Evolutionary conservation across 2,797 vertebrate species (phyloP).

Genomic region (Syngnathus acus): DNA sequence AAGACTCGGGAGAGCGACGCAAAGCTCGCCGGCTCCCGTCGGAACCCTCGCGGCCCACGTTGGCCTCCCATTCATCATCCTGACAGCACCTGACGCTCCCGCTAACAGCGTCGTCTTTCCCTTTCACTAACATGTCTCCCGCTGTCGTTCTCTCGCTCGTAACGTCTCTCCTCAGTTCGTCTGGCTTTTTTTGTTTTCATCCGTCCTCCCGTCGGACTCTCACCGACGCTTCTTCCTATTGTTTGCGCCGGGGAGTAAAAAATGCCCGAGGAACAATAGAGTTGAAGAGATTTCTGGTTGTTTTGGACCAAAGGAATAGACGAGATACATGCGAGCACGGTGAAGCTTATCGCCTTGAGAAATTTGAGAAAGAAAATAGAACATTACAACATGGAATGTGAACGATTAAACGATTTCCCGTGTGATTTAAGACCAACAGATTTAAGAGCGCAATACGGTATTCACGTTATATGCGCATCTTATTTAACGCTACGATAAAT

Average conservation of each 20-base stretch:
- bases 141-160: conserved; percentile 29
- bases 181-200: conserved; percentile 2
- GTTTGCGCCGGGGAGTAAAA: conserved; percentile 18
- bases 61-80: conserved; percentile 64
- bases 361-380: conserved; percentile 10
- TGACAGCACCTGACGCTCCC: conserved; percentile 58
- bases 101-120: conserved; percentile 31
- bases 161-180: conserved; percentile 25
- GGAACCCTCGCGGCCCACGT: conserved; percentile 53
- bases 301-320: conserved; percentile 13
- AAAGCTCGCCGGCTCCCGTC: conserved; percentile 63
- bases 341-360: background rate
- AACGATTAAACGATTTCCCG: background rate
- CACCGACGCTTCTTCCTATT: background rate
- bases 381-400: conserved; percentile 32
- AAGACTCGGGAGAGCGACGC: conserved; percentile 64
- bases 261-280: background rate
- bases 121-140: conserved; percentile 28
- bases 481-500: background rate
- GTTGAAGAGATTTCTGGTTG: conserved; percentile 12
- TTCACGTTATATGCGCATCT: background rate
- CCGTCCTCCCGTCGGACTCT: conserved; percentile 12
- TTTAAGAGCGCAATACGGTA: background rate
- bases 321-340: conserved; percentile 10
- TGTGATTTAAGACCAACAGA: background rate